These are phyloP conservation scores for Enoplosus armatus DNA, from an alignment of 2,797 vertebrate genomes.

Conservation along the genomic window DNA sequence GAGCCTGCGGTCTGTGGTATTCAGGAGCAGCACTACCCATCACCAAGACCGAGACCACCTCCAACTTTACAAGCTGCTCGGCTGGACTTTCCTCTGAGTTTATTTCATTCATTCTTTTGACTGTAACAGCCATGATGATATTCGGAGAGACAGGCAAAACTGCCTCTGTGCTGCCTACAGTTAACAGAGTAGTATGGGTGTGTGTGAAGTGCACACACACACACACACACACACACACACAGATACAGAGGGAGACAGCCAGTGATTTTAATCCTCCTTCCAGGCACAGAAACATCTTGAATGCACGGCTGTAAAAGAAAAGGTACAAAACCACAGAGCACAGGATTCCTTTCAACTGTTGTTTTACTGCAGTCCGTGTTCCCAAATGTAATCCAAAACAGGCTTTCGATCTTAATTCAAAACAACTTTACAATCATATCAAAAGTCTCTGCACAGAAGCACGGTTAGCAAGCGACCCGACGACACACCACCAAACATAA, in stretches of 20 bases:
- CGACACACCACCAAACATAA: slow-evolving; percentile 52
- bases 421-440: slow-evolving; percentile 59
- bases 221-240: not conserved
- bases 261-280: slow-evolving; percentile 36
- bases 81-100: slow-evolving; percentile 23
- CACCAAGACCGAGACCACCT: slow-evolving; percentile 38
- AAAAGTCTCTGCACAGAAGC: slow-evolving; percentile 55
- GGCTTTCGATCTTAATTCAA: slow-evolving; percentile 49
- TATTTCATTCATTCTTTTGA: slow-evolving; percentile 47
- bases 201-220: not conserved
- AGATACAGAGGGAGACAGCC: slow-evolving; percentile 3
- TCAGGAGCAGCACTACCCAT: slow-evolving; percentile 53
- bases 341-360: slow-evolving; percentile 54
- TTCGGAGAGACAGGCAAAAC: slow-evolving; percentile 45
- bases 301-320: slow-evolving; percentile 36
- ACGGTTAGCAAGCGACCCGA: slow-evolving; percentile 41
- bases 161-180: slow-evolving; percentile 16
- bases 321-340: slow-evolving; percentile 58
- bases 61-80: slow-evolving; percentile 55
- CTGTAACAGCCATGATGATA: slow-evolving; percentile 39
- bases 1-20: slow-evolving; percentile 73
- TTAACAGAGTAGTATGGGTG: slow-evolving; percentile 20
- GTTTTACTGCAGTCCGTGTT: slow-evolving; percentile 44
- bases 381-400: slow-evolving; percentile 58
- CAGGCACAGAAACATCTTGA: slow-evolving; percentile 36